Percentiles rank a stretch among this genome's conserved stretches.
Conservation (phyloP, 2,888 invertebrate species). For the Eucriotettix oculatus region DNA sequence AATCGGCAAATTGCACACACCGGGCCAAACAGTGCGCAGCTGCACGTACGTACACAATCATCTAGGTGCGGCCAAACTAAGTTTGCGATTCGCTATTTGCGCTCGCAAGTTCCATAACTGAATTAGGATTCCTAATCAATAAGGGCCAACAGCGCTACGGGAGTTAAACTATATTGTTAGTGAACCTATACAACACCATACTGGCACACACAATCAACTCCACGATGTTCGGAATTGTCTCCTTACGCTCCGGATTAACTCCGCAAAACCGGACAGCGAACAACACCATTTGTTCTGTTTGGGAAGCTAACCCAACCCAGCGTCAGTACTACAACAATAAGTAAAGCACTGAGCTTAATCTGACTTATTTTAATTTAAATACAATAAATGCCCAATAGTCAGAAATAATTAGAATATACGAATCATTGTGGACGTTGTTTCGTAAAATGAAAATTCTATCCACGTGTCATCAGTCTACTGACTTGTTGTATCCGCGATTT, state of each 20-base stretch:
- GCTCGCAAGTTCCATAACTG: not conserved
- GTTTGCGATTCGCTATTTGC: not conserved
- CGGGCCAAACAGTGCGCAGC: not conserved
- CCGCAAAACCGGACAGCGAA: not conserved
- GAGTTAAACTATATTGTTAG: not conserved
- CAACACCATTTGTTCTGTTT: too few species aligned
- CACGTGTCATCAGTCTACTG: too few species aligned
- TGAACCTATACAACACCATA: not conserved
- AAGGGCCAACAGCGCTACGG: not conserved
- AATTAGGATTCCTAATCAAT: not conserved
- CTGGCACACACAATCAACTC: not conserved
- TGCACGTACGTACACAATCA: not conserved
- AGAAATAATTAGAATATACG: too few species aligned
- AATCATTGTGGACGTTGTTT: too few species aligned
- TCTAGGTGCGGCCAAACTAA: not conserved
- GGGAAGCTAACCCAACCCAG: too few species aligned
- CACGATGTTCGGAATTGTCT: not conserved
- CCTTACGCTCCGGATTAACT: not conserved
- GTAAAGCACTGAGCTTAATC: too few species aligned
- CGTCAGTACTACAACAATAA: too few species aligned
- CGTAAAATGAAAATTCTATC: too few species aligned
- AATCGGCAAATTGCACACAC: not conserved
- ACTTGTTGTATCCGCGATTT: too few species aligned
- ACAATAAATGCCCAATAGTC: too few species aligned
- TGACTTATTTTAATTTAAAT: too few species aligned